Percentiles rank a stretch among this genome's conserved stretches.
phyloP scores from a whole-genome alignment of 2,888 invertebrate species.

The Spisula subtruncata region DNA sequence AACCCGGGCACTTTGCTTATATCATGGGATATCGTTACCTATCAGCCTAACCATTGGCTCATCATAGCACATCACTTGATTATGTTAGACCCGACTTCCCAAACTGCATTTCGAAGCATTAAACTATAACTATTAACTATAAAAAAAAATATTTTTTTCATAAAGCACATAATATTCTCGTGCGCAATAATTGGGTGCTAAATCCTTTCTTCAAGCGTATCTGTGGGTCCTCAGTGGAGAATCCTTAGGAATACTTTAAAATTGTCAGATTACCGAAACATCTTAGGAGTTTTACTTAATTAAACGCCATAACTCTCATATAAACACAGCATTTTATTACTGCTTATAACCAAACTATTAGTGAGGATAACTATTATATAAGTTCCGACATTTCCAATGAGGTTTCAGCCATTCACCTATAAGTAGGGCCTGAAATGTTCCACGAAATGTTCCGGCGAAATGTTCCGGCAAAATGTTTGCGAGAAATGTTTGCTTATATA shows the following conservation, averaged over 20 bases:
- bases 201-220: constrained; percentile 40
- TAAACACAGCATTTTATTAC: constrained; percentile 62
- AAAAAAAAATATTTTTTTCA: constrained; percentile 26
- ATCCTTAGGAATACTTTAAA: constrained; percentile 42
- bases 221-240: constrained; percentile 33
- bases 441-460: too few relatives aligned
- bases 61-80: constrained; percentile 4
- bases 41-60: constrained; percentile 50
- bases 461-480: constrained; percentile 40
- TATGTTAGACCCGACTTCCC: constrained; percentile 40
- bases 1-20: constrained; percentile 65
- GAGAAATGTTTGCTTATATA: constrained; percentile 37
- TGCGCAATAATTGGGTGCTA: constrained; percentile 33
- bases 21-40: constrained; percentile 59
- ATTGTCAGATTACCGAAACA: constrained; percentile 45
- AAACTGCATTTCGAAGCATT: constrained; percentile 44
- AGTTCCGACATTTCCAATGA: constrained; percentile 41
- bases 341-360: constrained; percentile 53
- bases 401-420: constrained; percentile 33
- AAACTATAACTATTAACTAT: constrained; percentile 24
- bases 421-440: too few relatives aligned
- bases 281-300: constrained; percentile 62
- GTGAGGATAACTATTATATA: constrained; percentile 56
- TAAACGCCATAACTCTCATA: constrained; percentile 68
- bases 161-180: constrained; percentile 33